A percentile compares a stretch with the other conserved stretches of the same genome.
Evolutionary conservation across 1,140 invertebrate genomes (phyloP).

Genomic region (Drosophila subobscura): DNA sequence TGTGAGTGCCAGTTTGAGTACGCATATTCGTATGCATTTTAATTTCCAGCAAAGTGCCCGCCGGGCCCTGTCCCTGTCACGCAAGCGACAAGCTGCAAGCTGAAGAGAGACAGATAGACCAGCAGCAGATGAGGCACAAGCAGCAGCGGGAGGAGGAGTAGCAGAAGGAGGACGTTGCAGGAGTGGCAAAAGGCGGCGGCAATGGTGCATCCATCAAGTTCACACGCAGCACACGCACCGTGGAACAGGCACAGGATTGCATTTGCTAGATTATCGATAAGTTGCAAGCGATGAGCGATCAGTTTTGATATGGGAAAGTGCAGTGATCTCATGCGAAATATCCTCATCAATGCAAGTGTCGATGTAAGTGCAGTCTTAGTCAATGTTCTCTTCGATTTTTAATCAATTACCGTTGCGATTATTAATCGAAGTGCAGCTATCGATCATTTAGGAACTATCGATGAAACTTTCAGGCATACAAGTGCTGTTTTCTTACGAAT

Average conservation of each 20-base stretch:
- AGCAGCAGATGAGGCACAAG: slow-evolving; percentile 7
- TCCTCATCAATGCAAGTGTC: too few relatives aligned
- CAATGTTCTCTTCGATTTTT: too few relatives aligned
- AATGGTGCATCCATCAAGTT: slow-evolving; percentile 77
- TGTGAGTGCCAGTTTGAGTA: slow-evolving; percentile 1
- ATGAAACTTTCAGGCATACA: too few relatives aligned
- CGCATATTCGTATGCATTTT: slow-evolving; percentile 48
- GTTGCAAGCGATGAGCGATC: background rate
- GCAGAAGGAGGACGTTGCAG: background rate
- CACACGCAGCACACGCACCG: slow-evolving; percentile 70
- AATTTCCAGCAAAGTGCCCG: slow-evolving; percentile 66
- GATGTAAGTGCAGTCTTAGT: too few relatives aligned
- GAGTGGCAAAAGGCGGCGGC: slow-evolving; percentile 35
- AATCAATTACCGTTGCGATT: background rate
- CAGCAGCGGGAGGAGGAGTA: slow-evolving; percentile 1
- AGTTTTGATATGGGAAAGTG: background rate
- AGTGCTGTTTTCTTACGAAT: too few relatives aligned
- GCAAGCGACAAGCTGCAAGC: background rate
- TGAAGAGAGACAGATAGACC: background rate
- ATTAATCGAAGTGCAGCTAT: too few relatives aligned
- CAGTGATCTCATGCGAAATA: too few relatives aligned
- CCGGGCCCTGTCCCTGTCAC: slow-evolving; percentile 1
- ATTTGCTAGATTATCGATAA: background rate
- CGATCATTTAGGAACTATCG: too few relatives aligned
- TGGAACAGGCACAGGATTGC: background rate